Base-by-base conservation (phyloP, 2,888 invertebrate species). In the Drosophila colorata region DNA sequence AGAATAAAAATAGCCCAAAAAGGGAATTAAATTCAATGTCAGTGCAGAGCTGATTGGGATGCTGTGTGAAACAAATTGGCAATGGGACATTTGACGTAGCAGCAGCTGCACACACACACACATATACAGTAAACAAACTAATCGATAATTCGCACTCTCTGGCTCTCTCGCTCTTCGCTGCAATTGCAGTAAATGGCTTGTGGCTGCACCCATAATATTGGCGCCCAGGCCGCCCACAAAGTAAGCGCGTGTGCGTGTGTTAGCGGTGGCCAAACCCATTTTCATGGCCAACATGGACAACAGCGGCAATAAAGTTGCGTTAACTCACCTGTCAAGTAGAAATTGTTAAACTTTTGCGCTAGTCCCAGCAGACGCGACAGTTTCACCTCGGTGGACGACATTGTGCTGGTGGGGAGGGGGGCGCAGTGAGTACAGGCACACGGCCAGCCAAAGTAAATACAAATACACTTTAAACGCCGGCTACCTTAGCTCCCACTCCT, bases 261-360 rank as follows among this genome's bases (percentile, higher is more conserved):
- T 57, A 68, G 47, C 60, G 64, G 28, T 55, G 49, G 75, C 70
- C 78, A 71, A 75, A 75, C 80, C 80, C 70, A 72, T 82, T 73
- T 80, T 76, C 59, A 68, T 53, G 69, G 69, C 74, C 70, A 67
- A 35, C 31, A 31, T 16, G 46, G 44, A 57, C 47, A 47, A 55
- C 31, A 63, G 49, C n/a, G 69, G 51, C 6, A 48, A 46, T 23
- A 43, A 58, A 53, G 35, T 20, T 52, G 11, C 8, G 20, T 65
- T 69, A 90, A 90, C 93, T 93, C 93, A 97, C 97, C 97, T 94
- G 96, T 94, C 93, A 97, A 93, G 93, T 97, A 97, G 93, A 97
- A 97, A 93, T 96, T 96, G 93, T 97, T 97, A 93, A 97, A 97
- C 94, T 96, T 96, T 92, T 96, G 95, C 69, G 97, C 97, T 92